These are phyloP conservation scores for Helostoma temminkii DNA, from an alignment of 2,797 vertebrate species.

Conservation along the genomic window DNA sequence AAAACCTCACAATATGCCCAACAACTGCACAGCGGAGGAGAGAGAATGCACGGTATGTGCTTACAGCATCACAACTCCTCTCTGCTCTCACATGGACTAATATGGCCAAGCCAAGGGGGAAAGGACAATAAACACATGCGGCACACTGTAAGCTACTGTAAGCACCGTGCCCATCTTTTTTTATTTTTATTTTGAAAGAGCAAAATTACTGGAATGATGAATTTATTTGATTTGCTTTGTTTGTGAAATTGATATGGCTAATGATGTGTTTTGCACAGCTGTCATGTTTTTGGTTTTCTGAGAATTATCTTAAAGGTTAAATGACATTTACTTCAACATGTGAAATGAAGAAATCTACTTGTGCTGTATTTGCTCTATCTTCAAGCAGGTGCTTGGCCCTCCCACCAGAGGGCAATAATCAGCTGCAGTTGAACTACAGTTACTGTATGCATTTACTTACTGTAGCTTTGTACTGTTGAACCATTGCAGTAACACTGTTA, in stretches of 20 bases:
- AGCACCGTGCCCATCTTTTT: not conserved
- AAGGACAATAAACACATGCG: slow-evolving; percentile 56
- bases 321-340: slow-evolving; percentile 29
- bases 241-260: not conserved
- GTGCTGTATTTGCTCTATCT: slow-evolving; percentile 38
- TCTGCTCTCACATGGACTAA: slow-evolving; percentile 87
- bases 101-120: slow-evolving; percentile 74
- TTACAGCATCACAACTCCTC: slow-evolving; percentile 86
- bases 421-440: slow-evolving; percentile 63
- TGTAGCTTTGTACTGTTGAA: slow-evolving; percentile 47
- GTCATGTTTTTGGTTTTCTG: not conserved
- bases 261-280: not conserved
- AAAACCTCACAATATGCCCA: slow-evolving; percentile 91
- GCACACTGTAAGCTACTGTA: slow-evolving; percentile 23
- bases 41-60: slow-evolving; percentile 90
- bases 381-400: slow-evolving; percentile 53
- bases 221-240: not conserved
- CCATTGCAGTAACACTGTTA: slow-evolving; percentile 49
- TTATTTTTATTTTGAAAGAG: slow-evolving; percentile 12
- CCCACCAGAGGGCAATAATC: slow-evolving; percentile 83
- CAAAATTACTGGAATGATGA: not conserved
- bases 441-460: slow-evolving; percentile 27
- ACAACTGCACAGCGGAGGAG: slow-evolving; percentile 91
- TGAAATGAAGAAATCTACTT: slow-evolving; percentile 37
- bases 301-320: slow-evolving; percentile 4